These are phyloP conservation scores for Diarsia mendica DNA, from an alignment of 2,888 invertebrate species.

Conservation along the genomic window DNA sequence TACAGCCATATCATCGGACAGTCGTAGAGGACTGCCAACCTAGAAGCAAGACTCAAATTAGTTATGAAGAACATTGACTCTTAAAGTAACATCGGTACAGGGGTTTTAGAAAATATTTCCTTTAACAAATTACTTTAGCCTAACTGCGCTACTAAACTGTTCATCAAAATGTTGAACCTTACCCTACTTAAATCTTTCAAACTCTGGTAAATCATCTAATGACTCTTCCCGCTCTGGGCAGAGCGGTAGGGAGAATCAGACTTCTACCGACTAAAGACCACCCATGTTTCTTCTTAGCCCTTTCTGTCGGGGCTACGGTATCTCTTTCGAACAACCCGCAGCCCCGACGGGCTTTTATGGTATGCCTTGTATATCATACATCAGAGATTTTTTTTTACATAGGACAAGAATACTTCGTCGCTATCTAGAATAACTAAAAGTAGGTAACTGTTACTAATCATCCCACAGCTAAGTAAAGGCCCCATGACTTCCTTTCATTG, in stretches of 20 bases:
- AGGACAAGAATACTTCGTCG: neutral
- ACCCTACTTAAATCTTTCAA: too few relatives aligned
- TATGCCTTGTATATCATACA: too few relatives aligned
- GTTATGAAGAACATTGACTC: neutral
- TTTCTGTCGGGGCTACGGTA: too few relatives aligned
- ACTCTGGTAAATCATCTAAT: too few relatives aligned
- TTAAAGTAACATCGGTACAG: neutral
- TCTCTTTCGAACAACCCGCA: too few relatives aligned
- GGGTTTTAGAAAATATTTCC: neutral
- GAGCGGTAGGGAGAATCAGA: too few relatives aligned
- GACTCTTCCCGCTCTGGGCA: too few relatives aligned
- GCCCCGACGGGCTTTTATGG: too few relatives aligned
- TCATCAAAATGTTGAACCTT: neutral
- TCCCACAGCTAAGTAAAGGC: neutral
- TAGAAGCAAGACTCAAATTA: constrained; percentile 46
- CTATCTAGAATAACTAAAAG: neutral
- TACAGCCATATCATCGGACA: constrained; percentile 76
- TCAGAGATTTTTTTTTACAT: too few relatives aligned
- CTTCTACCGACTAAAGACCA: too few relatives aligned
- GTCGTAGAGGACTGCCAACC: constrained; percentile 71
- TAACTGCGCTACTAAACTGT: neutral
- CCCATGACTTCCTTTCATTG: neutral
- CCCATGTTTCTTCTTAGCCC: too few relatives aligned
- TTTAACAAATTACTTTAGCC: neutral
- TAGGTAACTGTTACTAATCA: too few relatives aligned